A percentile compares a stretch with the other conserved stretches of the same genome.
These are phyloP conservation scores for Eledone cirrhosa DNA, from an alignment of 2,888 invertebrate species.

Conservation along the genomic window DNA sequence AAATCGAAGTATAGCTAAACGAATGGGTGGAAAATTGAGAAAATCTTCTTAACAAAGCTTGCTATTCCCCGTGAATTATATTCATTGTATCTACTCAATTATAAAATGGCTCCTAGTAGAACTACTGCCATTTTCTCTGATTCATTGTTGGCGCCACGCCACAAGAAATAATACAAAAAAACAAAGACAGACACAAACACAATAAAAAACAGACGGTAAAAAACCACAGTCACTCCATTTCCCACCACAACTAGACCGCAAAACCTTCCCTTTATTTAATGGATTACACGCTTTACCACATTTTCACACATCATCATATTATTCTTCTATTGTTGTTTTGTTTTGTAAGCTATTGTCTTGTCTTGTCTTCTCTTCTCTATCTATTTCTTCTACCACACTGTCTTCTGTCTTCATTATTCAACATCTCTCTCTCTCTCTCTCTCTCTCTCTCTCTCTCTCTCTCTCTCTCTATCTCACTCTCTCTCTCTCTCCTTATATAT, in stretches of 20 bases:
- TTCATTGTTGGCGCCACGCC: not conserved
- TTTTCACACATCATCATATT: too few species aligned
- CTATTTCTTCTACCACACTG: too few species aligned
- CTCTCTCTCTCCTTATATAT: too few species aligned
- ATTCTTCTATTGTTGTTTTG: too few species aligned
- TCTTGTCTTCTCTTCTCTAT: too few species aligned
- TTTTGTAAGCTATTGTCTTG: too few species aligned
- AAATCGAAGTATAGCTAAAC: conserved; percentile 7
- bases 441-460: not conserved
- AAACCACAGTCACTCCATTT: conserved; percentile 12
- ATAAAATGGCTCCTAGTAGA: conserved; percentile 8
- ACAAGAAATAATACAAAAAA: too few species aligned
- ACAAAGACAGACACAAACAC: too few species aligned
- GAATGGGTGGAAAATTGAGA: conserved; percentile 18
- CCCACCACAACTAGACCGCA: conserved; percentile 17
- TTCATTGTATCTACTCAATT: conserved; percentile 25
- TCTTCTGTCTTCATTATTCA: too few species aligned
- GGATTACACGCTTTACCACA: too few species aligned
- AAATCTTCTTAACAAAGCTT: conserved; percentile 19
- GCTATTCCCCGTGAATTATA: conserved; percentile 19
- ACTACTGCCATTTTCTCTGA: not conserved
- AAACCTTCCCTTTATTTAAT: not conserved
- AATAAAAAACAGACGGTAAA: not conserved
- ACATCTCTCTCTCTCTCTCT: not conserved
- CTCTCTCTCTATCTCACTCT: not conserved